Evolutionary conservation across 2,797 vertebrate genomes (phyloP).

Genomic region (Tokudaia tokunoshimensis): DNA sequence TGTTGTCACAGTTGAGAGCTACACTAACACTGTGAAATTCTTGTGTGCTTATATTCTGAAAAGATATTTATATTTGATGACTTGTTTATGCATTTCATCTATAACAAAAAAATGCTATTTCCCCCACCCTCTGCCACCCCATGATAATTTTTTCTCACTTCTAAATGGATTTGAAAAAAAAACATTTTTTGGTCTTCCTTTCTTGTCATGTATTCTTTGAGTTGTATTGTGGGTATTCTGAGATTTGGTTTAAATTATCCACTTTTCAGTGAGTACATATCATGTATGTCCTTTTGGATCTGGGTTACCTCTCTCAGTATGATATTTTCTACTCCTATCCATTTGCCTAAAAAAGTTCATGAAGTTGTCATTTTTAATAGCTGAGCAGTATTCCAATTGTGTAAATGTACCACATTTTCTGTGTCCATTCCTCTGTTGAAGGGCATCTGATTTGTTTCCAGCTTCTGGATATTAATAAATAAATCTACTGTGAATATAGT

Average conservation of each 20-base stretch:
- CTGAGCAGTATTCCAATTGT: background rate
- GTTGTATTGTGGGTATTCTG: background rate
- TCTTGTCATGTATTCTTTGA: background rate
- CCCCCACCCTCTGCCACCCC: too few relatives aligned
- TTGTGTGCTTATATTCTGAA: background rate
- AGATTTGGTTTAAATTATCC: background rate
- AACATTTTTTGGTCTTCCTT: background rate
- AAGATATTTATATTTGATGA: background rate
- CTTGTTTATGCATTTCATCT: background rate
- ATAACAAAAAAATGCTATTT: background rate
- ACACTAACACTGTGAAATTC: background rate
- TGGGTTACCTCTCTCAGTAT: background rate
- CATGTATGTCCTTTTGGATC: background rate
- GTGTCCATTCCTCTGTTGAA: background rate
- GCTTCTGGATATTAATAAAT: background rate
- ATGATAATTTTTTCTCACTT: too few relatives aligned
- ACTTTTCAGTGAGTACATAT: too few relatives aligned
- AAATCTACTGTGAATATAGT: background rate
- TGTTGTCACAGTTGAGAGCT: background rate
- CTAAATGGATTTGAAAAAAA: background rate
- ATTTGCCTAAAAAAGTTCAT: background rate
- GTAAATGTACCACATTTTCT: background rate
- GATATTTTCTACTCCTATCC: background rate
- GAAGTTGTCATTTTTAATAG: background rate
- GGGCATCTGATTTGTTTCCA: background rate